phyloP scores from a whole-genome alignment of 2,888 invertebrate species.

The Halictus quadricinctus region DNA sequence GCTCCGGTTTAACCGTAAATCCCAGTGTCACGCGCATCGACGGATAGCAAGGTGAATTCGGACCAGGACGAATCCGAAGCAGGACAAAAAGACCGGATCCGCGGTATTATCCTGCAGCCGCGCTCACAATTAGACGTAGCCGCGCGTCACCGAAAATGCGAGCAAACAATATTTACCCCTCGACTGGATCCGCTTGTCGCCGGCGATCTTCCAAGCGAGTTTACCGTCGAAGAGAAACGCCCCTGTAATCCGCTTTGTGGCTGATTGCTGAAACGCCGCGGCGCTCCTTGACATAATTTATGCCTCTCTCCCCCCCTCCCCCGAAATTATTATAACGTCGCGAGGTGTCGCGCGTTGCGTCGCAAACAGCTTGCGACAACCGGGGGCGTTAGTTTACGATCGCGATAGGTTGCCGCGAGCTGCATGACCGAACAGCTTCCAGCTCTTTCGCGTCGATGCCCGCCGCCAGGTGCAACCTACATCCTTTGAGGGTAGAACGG shows the following conservation, averaged over 20 bases:
- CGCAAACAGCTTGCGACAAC: conserved; percentile 45
- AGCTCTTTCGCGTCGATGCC: conserved; percentile 31
- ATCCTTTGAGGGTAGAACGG: conserved; percentile 47
- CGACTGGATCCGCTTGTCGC: conserved; percentile 1
- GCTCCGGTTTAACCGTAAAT: conserved; percentile 19
- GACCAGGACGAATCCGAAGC: not conserved
- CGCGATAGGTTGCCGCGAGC: conserved; percentile 35
- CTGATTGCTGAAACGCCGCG: conserved; percentile 52
- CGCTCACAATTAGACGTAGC: not conserved
- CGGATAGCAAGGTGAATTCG: not conserved
- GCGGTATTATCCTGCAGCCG: conserved; percentile 11
- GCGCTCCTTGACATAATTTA: conserved; percentile 51
- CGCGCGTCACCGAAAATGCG: not conserved
- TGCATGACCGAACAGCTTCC: not conserved
- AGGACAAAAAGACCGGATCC: not conserved
- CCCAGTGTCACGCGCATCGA: conserved; percentile 9
- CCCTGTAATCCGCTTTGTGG: conserved; percentile 56
- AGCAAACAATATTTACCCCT: conserved; percentile 31
- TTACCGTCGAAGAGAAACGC: conserved; percentile 51
- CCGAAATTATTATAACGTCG: conserved; percentile 45
- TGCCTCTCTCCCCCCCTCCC: not conserved
- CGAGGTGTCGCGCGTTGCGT: conserved; percentile 15
- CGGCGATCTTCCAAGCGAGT: conserved; percentile 27
- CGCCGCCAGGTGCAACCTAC: conserved; percentile 48
- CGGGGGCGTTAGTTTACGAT: conserved; percentile 49